These are phyloP conservation scores for Aphelenchoides fujianensis DNA, from an alignment of 1,140 invertebrate species.

Conservation along the genomic window DNA sequence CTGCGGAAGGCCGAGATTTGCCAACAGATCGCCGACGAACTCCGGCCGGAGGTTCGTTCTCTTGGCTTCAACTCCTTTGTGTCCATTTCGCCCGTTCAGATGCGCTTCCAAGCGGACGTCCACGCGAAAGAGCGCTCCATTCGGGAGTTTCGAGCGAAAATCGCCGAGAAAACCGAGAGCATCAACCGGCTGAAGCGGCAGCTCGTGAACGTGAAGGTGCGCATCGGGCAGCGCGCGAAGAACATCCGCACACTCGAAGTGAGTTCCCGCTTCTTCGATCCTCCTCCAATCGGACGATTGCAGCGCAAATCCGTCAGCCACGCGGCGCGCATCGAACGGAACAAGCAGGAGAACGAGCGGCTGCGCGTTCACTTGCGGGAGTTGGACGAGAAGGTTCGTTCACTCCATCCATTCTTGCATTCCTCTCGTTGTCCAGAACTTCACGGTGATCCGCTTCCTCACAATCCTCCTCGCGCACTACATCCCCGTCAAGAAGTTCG, in stretches of 20 bases:
- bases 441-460: slow-evolving; percentile 1
- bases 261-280: neutral
- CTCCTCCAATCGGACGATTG: too few species aligned
- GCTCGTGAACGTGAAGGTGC: neutral
- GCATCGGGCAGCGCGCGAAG: neutral
- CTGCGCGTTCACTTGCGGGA: neutral
- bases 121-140: slow-evolving; percentile 10
- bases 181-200: neutral
- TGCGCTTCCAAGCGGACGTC: slow-evolving; percentile 12
- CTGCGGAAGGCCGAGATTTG: slow-evolving; percentile 23
- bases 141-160: neutral
- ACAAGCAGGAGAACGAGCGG: slow-evolving; percentile 1
- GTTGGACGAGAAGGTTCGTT: slow-evolving; percentile 1
- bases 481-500: slow-evolving; percentile 6
- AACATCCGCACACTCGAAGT: slow-evolving; percentile 13
- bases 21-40: slow-evolving; percentile 1
- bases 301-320: slow-evolving; percentile 4
- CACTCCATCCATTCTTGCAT: too few species aligned
- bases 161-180: neutral
- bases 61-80: too few species aligned
- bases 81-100: too few species aligned
- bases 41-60: neutral
- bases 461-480: slow-evolving; percentile 15
- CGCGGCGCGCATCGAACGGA: neutral
- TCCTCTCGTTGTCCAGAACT: too few species aligned